Percentiles rank a stretch among this genome's conserved stretches.
phyloP scores from a whole-genome alignment of 2,113 vertebrate species.

The Xiphophorus maculatus region DNA sequence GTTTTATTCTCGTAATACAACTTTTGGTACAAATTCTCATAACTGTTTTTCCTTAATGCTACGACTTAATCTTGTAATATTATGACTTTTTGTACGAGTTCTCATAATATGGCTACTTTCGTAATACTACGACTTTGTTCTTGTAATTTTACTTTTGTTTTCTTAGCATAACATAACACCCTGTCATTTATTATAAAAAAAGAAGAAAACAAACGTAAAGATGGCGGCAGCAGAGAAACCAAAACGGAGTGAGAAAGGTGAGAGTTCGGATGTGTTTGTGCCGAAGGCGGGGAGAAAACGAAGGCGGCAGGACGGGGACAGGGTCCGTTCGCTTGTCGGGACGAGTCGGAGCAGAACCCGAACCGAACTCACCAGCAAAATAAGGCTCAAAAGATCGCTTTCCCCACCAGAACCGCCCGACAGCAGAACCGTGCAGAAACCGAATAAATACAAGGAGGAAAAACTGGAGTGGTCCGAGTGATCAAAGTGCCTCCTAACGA shows the following conservation, averaged over 20 bases:
- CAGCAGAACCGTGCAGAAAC: constrained; percentile 59
- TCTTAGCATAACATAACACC: too few relatives aligned
- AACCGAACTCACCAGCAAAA: constrained; percentile 32
- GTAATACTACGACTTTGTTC: too few relatives aligned
- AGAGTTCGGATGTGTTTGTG: constrained; percentile 64
- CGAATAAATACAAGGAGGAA: constrained; percentile 73
- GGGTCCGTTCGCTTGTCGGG: constrained; percentile 50
- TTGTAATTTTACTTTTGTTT: too few relatives aligned
- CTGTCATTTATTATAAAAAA: constrained; percentile 26
- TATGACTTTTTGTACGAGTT: too few relatives aligned
- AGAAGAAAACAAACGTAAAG: constrained; percentile 43
- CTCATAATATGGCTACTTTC: too few relatives aligned
- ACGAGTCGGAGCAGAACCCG: constrained; percentile 34
- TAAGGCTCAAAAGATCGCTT: constrained; percentile 19
- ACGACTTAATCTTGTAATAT: too few relatives aligned
- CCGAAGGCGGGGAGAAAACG: constrained; percentile 20
- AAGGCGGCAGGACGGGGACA: neutral
- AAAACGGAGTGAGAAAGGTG: constrained; percentile 39
- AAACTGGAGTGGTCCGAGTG: constrained; percentile 68
- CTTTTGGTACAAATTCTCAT: too few relatives aligned
- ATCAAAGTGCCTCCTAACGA: constrained; percentile 56
- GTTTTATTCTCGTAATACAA: too few relatives aligned
- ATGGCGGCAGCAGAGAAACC: neutral
- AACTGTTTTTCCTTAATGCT: too few relatives aligned
- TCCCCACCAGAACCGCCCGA: neutral